Base-by-base conservation (phyloP, 1,140 invertebrate species). In the Platorchestia sp. region DNA sequence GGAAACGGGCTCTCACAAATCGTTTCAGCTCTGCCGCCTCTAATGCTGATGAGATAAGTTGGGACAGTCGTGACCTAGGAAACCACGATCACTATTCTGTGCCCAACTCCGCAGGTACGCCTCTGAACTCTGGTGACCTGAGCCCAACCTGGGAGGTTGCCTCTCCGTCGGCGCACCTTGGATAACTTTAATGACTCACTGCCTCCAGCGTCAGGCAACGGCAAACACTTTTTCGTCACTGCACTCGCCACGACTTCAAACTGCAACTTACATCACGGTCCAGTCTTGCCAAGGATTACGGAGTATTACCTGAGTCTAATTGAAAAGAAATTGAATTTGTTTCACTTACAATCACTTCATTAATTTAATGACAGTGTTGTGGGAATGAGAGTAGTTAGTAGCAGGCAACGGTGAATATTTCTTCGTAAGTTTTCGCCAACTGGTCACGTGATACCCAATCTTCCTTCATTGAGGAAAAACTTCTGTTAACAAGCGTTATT, bases 21-120 rank as follows among this genome's bases (percentile, higher is more conserved):
- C n/a, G 87, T 89, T 75, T 89, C 41, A 86, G 36, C 36, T 89
- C 42, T 42, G 87, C 43, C 87, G 87, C 43, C 87, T 42, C 43
- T 10, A 42, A 89, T 44, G 1, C 27, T 27, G 87, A 44, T 40
- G 91, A 93, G 91, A 45, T 47, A 47, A 45, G 45, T 44, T 47
- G 43, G 45, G 91, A 45, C 91, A 93, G 91, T 93, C 91, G 91
- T 93, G 91, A 93, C 91, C 91, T 40, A 44, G 44, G 91, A 40
- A 47, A 47, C 43, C 43, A 93, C 45, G 91, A 93, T 93, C 91
- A 44, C 43, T 47, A 93, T 93, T 45, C 91, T 45, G 45, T 0
- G 40, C 44, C 40, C 45, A 40, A 7, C 16, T 40, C 44, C 6
- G 43, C 45, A 40, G 43, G 91, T 93, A 27, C 91, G 43, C 91